Conservation (phyloP, 2,888 invertebrate species). For the Atethmia centrago region DNA sequence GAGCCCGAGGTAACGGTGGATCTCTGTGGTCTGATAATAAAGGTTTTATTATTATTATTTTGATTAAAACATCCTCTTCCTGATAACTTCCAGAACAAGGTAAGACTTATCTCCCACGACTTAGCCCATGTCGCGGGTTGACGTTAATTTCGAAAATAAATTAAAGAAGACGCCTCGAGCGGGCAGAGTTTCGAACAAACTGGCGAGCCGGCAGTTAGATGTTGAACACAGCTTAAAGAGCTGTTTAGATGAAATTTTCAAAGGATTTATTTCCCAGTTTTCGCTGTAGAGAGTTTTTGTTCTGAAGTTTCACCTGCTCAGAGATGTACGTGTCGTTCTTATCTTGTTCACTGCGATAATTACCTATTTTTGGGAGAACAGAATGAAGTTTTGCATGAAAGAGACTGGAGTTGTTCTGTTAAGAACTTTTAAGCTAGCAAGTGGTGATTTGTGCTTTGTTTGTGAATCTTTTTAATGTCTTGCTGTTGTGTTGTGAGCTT, state of each 20-base stretch:
- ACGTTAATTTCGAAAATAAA: conserved; percentile 85
- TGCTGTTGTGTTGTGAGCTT: conserved; percentile 20
- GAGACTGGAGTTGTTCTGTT: conserved; percentile 37
- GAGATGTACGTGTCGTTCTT: conserved; percentile 76
- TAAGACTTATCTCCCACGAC: conserved; percentile 69
- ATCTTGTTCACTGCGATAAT: conserved; percentile 73
- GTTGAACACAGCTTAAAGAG: conserved; percentile 79
- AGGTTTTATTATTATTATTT: too few species aligned
- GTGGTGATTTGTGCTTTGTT: conserved; percentile 38
- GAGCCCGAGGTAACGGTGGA: too few species aligned
- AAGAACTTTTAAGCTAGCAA: conserved; percentile 39
- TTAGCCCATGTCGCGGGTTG: conserved; percentile 67
- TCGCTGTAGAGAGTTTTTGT: conserved; percentile 76
- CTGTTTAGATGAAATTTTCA: conserved; percentile 85
- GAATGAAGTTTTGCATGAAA: conserved; percentile 44
- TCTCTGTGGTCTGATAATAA: too few species aligned
- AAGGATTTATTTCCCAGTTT: conserved; percentile 80
- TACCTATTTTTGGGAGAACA: conserved; percentile 50
- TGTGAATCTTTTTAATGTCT: conserved; percentile 41
- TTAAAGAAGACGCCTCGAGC: conserved; percentile 83
- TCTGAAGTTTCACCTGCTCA: conserved; percentile 78
- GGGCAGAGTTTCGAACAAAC: conserved; percentile 78
- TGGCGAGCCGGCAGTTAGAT: conserved; percentile 75
- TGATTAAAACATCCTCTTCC: neutral
- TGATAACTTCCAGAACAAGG: conserved; percentile 44